Conservation (phyloP, 1,140 invertebrate species). For the Wasmannia auropunctata region DNA sequence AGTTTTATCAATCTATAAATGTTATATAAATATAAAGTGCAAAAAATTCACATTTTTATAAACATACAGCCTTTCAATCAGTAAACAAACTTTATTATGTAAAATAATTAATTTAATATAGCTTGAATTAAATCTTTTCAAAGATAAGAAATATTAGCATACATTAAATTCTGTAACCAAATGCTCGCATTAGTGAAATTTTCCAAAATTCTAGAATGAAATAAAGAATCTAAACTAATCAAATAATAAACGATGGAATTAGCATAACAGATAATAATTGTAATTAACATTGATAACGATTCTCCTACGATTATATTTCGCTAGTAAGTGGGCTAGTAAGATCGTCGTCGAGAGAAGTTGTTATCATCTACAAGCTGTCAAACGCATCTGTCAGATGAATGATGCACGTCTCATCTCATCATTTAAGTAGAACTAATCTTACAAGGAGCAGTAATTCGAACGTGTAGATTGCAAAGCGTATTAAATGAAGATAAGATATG, state of each 20-base stretch:
- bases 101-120: not conserved
- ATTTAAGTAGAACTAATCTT: not conserved
- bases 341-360: not conserved
- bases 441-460: not conserved
- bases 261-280: not conserved
- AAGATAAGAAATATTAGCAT: not conserved
- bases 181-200: slow-evolving; percentile 1
- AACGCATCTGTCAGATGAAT: slow-evolving; percentile 15
- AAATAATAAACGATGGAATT: slow-evolving; percentile 45
- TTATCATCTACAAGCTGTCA: slow-evolving; percentile 12
- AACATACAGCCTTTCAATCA: not conserved
- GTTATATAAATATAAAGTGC: not conserved
- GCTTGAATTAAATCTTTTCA: not conserved
- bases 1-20: not conserved
- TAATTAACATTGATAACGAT: not conserved
- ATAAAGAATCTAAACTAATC: slow-evolving; percentile 9
- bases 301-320: not conserved
- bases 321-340: not conserved
- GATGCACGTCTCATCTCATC: not conserved
- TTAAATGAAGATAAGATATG: not conserved
- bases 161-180: not conserved
- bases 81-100: not conserved
- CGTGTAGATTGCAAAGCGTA: not conserved
- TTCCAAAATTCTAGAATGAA: not conserved
- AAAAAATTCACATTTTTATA: not conserved